These are phyloP conservation scores for Lethrus apterus DNA, from an alignment of 1,140 invertebrate genomes.

Conservation along the genomic window DNA sequence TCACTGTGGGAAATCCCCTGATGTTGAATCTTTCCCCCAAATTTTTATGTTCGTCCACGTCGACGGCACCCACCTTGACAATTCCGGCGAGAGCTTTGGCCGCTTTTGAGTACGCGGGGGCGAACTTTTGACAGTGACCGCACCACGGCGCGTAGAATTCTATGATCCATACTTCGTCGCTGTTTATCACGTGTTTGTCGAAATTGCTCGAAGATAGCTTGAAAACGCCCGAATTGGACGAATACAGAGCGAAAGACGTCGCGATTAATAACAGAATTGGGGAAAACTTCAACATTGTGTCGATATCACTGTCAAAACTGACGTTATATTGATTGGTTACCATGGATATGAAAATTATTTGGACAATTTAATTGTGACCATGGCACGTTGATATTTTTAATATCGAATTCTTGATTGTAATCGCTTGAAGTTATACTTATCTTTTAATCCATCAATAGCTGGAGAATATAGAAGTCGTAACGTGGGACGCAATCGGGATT, in stretches of 20 bases:
- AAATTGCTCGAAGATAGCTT: slow-evolving; percentile 77
- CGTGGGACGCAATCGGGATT: too few relatives aligned
- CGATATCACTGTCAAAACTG: too few relatives aligned
- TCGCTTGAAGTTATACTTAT: too few relatives aligned
- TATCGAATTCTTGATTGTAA: too few relatives aligned
- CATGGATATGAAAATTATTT: too few relatives aligned
- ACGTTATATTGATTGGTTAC: too few relatives aligned
- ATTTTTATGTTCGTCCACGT: slow-evolving; percentile 80
- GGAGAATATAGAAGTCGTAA: too few relatives aligned
- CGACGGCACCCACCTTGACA: slow-evolving; percentile 85
- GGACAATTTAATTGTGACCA: too few relatives aligned
- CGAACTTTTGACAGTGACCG: slow-evolving; percentile 70
- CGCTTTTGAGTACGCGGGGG: slow-evolving; percentile 78
- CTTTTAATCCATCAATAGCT: too few relatives aligned
- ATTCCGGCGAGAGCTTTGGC: slow-evolving; percentile 82
- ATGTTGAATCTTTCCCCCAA: slow-evolving; percentile 73
- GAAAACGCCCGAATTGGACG: slow-evolving; percentile 72
- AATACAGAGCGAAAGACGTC: slow-evolving; percentile 62
- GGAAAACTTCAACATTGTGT: too few relatives aligned
- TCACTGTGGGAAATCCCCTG: slow-evolving; percentile 91
- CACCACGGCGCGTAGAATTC: slow-evolving; percentile 92
- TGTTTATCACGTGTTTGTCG: slow-evolving; percentile 74
- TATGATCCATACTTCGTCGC: slow-evolving; percentile 81
- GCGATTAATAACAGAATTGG: too few relatives aligned
- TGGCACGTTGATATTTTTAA: too few relatives aligned